Conservation (phyloP, 2,888 invertebrate species). For the Malthinus seriepunctatus region DNA sequence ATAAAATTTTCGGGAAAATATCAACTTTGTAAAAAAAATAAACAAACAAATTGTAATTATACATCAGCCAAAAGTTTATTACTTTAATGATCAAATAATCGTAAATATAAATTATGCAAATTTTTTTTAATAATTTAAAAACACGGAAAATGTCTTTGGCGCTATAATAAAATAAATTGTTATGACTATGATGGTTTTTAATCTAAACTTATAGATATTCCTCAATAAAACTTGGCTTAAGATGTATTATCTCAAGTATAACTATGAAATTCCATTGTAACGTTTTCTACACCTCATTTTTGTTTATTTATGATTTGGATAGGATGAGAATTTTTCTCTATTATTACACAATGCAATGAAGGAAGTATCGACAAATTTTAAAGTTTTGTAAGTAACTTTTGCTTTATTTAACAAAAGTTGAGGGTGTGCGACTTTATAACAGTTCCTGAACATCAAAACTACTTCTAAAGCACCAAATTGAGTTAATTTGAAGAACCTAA, state of each 20-base stretch:
- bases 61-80: background rate
- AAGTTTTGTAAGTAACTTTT: too few relatives aligned
- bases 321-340: too few relatives aligned
- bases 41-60: too few relatives aligned
- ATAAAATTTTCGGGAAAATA: too few relatives aligned
- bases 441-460: constrained; percentile 7
- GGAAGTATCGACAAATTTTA: too few relatives aligned
- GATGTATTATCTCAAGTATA: too few relatives aligned
- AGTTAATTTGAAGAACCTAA: constrained; percentile 45
- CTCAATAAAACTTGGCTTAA: background rate
- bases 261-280: too few relatives aligned
- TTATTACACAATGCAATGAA: too few relatives aligned
- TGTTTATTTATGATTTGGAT: too few relatives aligned
- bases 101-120: background rate
- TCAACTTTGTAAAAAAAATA: too few relatives aligned
- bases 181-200: constrained; percentile 10
- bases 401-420: too few relatives aligned
- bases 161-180: constrained; percentile 14
- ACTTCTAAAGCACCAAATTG: constrained; percentile 40
- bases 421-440: background rate
- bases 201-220: constrained; percentile 9
- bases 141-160: constrained; percentile 1
- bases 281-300: too few relatives aligned
- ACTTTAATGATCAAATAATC: background rate
- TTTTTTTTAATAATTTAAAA: background rate